Evolutionary conservation across 1,140 invertebrate species (phyloP), one percentile per base, ranked within the genome.

Genomic region (Drosophila eugracilis): DNA sequence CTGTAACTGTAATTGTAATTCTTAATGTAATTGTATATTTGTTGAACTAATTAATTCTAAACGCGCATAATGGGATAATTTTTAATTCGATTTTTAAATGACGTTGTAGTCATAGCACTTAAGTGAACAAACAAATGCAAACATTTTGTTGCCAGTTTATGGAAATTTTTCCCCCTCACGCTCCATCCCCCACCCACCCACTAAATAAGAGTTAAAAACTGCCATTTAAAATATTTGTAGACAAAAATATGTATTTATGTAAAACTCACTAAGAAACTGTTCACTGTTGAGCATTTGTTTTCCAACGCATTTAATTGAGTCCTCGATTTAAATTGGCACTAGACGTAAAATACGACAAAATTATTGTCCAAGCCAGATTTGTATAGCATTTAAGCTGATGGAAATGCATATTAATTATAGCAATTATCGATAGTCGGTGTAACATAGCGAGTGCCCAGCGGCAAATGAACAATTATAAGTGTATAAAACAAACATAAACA

Each of bases 41-140:
- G 83, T 86, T 88, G 77, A 88, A 78, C 47, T 63, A 66, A 75
- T 78, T 81, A 65, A 77, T 72, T 74, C 66, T 63, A 81, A 73
- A 62, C 60, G 74, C 54, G 34, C n/a, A n/a, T 79, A 67, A 48
- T 36, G 45, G 22, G 26, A 75, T 73, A 47, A 53, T 71, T 75
- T 80, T 69, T 78, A 86, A 83, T 83, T 72, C 50, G 69, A 78
- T 78, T 78, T 78, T 83, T 75, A 78, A 81, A 88, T 88, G 83
- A 88, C 83, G 83, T 88, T 88, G 75, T 88, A 88, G 83, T 88
- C 83, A 88, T 88, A 78, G 66, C 57, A 72, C 69, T 73, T 86
- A 83, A 73, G 74, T 49, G 57, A 78, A 72, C 44, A 58, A 65
- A 83, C 69, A 63, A 71, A 45, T 26, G 41, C 21, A 49, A 36